Percentiles rank a stretch among this genome's conserved stretches.
Evolutionary conservation across 2,113 vertebrate genomes (phyloP).

Genomic region (Gorilla gorilla): DNA sequence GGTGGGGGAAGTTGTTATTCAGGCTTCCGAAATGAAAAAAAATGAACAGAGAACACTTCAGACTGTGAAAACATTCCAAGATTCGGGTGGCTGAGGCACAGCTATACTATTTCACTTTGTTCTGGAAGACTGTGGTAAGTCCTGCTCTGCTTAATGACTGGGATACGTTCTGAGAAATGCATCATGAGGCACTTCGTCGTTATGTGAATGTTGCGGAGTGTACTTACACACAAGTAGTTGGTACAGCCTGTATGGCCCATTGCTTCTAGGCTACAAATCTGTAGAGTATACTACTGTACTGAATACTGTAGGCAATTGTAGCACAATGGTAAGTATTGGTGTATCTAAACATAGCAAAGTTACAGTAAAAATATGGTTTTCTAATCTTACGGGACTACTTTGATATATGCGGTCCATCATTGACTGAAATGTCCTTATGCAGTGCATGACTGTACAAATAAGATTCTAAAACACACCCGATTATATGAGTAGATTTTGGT

Average conservation of each 20-base stretch:
- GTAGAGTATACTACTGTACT: background rate
- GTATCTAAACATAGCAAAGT: background rate
- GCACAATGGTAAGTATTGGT: background rate
- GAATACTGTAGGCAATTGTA: background rate
- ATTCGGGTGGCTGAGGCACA: background rate
- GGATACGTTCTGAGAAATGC: background rate
- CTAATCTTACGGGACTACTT: background rate
- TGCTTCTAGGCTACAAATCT: background rate
- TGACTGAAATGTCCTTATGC: background rate
- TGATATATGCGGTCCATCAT: background rate
- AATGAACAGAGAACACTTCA: background rate
- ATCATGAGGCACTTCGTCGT: background rate
- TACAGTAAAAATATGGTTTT: background rate
- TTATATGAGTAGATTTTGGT: background rate
- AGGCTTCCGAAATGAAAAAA: background rate
- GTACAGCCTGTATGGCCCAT: background rate
- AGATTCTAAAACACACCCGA: background rate
- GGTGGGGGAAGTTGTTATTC: background rate
- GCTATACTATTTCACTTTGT: background rate
- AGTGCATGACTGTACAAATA: background rate
- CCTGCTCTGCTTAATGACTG: background rate
- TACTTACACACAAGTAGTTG: background rate
- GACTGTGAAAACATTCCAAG: background rate
- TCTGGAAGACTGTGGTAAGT: background rate
- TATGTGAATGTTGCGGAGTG: background rate